Base-by-base conservation (phyloP, 2,113 vertebrate species). In the Syngnathus floridae region DNA sequence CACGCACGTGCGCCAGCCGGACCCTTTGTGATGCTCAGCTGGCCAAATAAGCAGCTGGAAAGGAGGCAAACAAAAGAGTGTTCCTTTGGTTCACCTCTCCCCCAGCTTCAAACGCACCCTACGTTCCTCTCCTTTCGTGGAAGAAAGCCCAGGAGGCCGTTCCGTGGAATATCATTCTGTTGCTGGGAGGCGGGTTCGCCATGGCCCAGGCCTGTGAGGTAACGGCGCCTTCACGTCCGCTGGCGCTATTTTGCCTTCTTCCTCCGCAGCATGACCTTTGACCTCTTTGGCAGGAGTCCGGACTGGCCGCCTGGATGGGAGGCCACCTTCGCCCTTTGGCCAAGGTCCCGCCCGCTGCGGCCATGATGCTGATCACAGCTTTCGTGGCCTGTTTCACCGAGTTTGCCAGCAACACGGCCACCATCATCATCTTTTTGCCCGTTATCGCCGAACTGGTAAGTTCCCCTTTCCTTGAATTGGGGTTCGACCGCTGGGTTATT, bases 161-260 rank as follows among this genome's bases (percentile, higher is more conserved):
- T 64, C 97, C 97, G 38, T 99, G 97, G 97, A 97, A 95, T 73
- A 95, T 98, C 75, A 93, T 99, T 67, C 84, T 99, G 54, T 83
- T 99, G 65, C 92, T 98, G 1, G 97, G 97, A 72, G 96, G 97
- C 0, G 97, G 97, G 62, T 99, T 97, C 0, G 95, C 97, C 51
- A 97, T 99, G 95, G 97, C 96, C n/a, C 97, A 96, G 81, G 97
- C 91, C 62, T 99, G 97, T 52, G 97, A 99, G 95, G 97, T 99
- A 86, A 68, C 26, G 26, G 26, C 0, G 26, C 26, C 26, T 31
- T 31, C 26, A 31, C 26, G 26, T 31, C 26, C 26, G 26, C 2
- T 31, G 26, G 26, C 26, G 26, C 26, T 31, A 66, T 77, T 68
- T 65, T 65, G 72, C 62, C 75, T 78, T 45, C 72, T 64, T 70